Conservation (phyloP, 1,140 invertebrate species). For the Sitophilus oryzae region DNA sequence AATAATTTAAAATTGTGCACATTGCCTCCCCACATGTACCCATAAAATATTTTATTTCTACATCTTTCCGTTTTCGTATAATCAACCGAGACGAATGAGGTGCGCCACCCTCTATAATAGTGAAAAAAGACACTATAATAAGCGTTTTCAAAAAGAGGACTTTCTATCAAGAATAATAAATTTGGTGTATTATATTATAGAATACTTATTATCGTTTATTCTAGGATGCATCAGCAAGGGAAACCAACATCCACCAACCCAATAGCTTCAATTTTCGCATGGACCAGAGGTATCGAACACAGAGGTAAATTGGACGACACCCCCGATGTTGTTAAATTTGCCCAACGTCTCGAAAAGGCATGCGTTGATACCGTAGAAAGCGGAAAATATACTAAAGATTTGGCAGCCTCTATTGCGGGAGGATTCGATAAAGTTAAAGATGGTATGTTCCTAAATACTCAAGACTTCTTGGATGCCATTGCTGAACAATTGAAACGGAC, state of each 20-base stretch:
- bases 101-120: no score
- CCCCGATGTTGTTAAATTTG: conserved; percentile 58
- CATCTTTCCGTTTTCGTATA: no score
- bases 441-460: conserved; percentile 75
- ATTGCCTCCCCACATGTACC: no score
- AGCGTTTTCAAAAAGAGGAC: no score
- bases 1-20: no score
- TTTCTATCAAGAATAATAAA: no score
- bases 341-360: conserved; percentile 53
- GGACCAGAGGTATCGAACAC: conserved; percentile 80
- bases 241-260: conserved; percentile 84
- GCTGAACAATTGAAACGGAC: conserved; percentile 63
- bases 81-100: no score
- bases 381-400: conserved; percentile 89
- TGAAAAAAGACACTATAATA: no score
- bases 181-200: no score
- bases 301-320: conserved; percentile 78
- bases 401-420: conserved; percentile 84
- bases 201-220: no score
- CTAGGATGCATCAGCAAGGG: conserved; percentile 68
- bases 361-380: conserved; percentile 82
- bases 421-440: conserved; percentile 69
- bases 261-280: conserved; percentile 88
- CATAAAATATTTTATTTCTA: no score
- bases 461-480: conserved; percentile 80